phyloP scores from a whole-genome alignment of 35 echinoderm and acorn worm species.

The Apostichopus californicus region DNA sequence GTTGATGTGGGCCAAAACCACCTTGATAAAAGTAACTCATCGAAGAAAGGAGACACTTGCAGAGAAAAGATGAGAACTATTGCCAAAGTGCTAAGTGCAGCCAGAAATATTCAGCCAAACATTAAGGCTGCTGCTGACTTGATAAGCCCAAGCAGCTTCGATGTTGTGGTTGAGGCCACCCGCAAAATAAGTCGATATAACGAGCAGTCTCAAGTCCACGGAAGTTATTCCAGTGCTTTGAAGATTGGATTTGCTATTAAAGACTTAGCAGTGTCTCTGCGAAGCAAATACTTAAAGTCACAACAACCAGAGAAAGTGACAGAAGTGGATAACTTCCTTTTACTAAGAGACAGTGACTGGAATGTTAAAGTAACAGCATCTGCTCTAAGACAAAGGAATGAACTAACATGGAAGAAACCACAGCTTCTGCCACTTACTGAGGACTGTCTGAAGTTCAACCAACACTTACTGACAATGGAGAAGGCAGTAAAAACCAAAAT shows the following conservation, averaged over 20 bases:
- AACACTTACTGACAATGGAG: neutral
- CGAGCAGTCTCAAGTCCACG: neutral
- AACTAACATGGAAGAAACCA: slow-evolving; percentile 19
- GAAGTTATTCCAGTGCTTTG: slow-evolving; percentile 33
- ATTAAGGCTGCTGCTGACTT: slow-evolving; percentile 36
- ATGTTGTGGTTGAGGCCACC: slow-evolving; percentile 1
- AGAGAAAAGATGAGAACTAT: slow-evolving; percentile 48
- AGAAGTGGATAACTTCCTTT: slow-evolving; percentile 40
- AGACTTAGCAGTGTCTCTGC: slow-evolving; percentile 2
- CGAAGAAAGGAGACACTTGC: neutral
- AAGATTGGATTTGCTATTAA: slow-evolving; percentile 33
- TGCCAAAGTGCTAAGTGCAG: slow-evolving; percentile 1
- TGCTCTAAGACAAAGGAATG: slow-evolving; percentile 31
- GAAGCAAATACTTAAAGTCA: neutral
- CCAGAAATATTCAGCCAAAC: slow-evolving; percentile 4
- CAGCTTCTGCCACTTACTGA: slow-evolving; percentile 38
- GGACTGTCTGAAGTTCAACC: slow-evolving; percentile 33
- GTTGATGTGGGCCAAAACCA: too few relatives aligned
- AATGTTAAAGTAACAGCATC: slow-evolving; percentile 53
- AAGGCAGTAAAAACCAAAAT: slow-evolving; percentile 17
- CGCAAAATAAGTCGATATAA: slow-evolving; percentile 26
- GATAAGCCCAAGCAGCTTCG: slow-evolving; percentile 12
- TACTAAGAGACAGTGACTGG: slow-evolving; percentile 38
- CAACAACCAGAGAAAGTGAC: neutral
- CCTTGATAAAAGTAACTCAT: too few relatives aligned